A percentile compares a stretch with the other conserved stretches of the same genome.
Conservation (phyloP, 1,140 invertebrate genomes). For the Megalopta genalis region DNA sequence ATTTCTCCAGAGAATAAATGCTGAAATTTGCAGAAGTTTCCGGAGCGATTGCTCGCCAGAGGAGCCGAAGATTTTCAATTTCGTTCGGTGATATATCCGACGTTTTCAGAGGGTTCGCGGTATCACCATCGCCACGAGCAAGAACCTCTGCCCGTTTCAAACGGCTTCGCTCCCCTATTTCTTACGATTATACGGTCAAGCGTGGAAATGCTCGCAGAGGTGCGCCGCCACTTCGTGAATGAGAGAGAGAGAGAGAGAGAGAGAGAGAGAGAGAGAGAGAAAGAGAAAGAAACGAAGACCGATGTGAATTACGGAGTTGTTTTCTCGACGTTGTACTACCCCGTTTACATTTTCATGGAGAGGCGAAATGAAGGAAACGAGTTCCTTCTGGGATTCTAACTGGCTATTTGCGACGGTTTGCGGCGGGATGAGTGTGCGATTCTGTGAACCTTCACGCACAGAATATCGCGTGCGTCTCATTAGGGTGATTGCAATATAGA, state of each 20-base stretch:
- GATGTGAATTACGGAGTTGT: neutral
- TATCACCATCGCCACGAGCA: neutral
- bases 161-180: neutral
- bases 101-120: slow-evolving; percentile 10
- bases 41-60: slow-evolving; percentile 1
- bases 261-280: neutral
- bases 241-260: too few species aligned
- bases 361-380: neutral
- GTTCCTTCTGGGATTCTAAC: neutral
- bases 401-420: neutral
- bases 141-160: slow-evolving; percentile 5
- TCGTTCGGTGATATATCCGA: slow-evolving; percentile 26
- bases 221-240: neutral
- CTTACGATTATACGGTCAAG: slow-evolving; percentile 17
- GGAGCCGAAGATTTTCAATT: slow-evolving; percentile 13
- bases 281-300: too few species aligned
- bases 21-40: slow-evolving; percentile 41
- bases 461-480: too few species aligned
- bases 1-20: slow-evolving; percentile 23
- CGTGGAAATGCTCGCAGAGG: neutral
- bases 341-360: neutral
- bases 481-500: too few species aligned
- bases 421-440: neutral
- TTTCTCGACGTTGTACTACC: neutral
- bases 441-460: neutral